Percentiles rank a stretch among this genome's conserved stretches.
These are phyloP conservation scores for Nudaria mundana DNA, from an alignment of 2,888 invertebrate species.

Conservation along the genomic window DNA sequence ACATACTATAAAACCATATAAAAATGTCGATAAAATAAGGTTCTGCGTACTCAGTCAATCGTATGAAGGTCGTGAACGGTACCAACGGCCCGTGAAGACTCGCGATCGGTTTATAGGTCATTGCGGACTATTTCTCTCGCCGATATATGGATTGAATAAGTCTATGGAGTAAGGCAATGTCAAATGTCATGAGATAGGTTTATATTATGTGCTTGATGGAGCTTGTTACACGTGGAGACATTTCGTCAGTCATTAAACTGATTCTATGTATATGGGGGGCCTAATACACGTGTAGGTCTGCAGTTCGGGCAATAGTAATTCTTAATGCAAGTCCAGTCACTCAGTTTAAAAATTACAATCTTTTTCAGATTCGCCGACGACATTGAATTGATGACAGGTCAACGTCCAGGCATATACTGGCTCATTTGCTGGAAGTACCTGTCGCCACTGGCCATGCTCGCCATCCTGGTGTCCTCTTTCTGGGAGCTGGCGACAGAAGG, in stretches of 20 bases:
- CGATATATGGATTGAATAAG: too few relatives aligned
- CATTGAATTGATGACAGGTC: conserved; percentile 97
- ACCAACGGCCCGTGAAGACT: background rate
- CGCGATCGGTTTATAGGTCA: background rate
- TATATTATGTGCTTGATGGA: too few relatives aligned
- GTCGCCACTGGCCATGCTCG: conserved; percentile 93
- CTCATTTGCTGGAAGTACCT: conserved; percentile 97
- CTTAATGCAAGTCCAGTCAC: too few relatives aligned
- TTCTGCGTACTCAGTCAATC: background rate
- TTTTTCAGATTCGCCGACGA: conserved; percentile 92
- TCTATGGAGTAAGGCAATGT: too few relatives aligned
- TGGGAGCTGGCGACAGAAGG: conserved; percentile 90
- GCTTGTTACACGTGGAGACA: too few relatives aligned
- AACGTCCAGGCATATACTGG: conserved; percentile 94
- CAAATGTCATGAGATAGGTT: too few relatives aligned
- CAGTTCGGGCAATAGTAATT: too few relatives aligned
- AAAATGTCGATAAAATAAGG: background rate
- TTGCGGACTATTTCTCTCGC: background rate
- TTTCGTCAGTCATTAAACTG: too few relatives aligned
- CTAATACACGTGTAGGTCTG: too few relatives aligned
- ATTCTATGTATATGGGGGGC: too few relatives aligned
- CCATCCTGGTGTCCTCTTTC: conserved; percentile 91
- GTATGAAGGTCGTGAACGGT: background rate
- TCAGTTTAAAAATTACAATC: background rate
- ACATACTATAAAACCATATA: background rate